A percentile compares a stretch with the other conserved stretches of the same genome.
Conservation (phyloP, 2,113 vertebrate species). For the Passer montanus region DNA sequence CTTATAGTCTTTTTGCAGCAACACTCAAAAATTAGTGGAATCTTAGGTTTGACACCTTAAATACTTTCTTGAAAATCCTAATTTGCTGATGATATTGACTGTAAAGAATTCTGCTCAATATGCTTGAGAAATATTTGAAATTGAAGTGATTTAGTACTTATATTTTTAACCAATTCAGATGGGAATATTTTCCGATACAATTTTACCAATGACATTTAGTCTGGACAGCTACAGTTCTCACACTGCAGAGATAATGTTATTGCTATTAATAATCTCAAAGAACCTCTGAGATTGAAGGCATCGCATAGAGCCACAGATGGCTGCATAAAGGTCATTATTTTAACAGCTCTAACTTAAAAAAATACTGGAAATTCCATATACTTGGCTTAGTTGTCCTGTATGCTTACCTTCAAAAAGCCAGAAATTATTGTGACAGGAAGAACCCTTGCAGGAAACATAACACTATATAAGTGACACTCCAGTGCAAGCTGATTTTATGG, state of each 20-base stretch:
- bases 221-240: not conserved
- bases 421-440: constrained; percentile 39
- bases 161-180: constrained; percentile 35
- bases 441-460: constrained; percentile 48
- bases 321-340: constrained; percentile 46
- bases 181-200: not conserved
- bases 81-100: not conserved
- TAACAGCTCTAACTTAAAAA: constrained; percentile 27
- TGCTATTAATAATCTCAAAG: constrained; percentile 28
- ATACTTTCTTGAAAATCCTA: not conserved
- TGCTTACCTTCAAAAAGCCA: constrained; percentile 11
- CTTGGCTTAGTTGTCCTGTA: not conserved
- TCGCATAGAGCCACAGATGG: not conserved
- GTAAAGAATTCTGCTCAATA: not conserved
- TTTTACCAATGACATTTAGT: not conserved
- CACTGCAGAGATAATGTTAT: not conserved
- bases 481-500: constrained; percentile 33
- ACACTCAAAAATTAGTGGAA: not conserved
- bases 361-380: not conserved
- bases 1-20: not conserved
- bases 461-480: not conserved
- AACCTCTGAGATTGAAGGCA: not conserved
- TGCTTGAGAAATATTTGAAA: constrained; percentile 3
- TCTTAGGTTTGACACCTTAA: not conserved
- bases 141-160: not conserved